phyloP scores from a whole-genome alignment of 1,140 invertebrate species.

The Zaprionus tsacasi region DNA sequence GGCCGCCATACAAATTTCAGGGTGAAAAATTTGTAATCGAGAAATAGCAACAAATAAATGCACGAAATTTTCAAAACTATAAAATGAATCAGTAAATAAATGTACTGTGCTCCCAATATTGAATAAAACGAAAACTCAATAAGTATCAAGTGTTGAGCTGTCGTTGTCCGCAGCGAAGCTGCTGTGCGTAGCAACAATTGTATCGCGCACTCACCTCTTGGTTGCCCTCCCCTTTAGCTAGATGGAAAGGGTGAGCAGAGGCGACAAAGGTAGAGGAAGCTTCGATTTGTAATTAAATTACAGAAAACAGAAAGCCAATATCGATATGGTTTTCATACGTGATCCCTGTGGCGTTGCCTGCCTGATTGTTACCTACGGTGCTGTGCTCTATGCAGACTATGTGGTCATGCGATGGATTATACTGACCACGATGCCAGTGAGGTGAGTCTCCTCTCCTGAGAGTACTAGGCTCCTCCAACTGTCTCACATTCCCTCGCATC shows the following conservation, averaged over 20 bases:
- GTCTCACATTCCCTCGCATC: not conserved
- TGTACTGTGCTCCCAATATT: not conserved
- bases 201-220: constrained; percentile 23
- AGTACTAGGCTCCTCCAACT: not conserved
- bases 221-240: constrained; percentile 2
- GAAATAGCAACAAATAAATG: constrained; percentile 69
- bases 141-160: constrained; percentile 32
- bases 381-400: constrained; percentile 96
- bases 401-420: constrained; percentile 94
- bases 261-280: constrained; percentile 44
- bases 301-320: constrained; percentile 14
- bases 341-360: constrained; percentile 96
- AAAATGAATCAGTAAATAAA: constrained; percentile 48
- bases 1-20: constrained; percentile 18
- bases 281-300: constrained; percentile 78
- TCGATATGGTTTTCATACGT: constrained; percentile 86
- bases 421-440: constrained; percentile 91
- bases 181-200: constrained; percentile 62
- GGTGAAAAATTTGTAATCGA: constrained; percentile 55
- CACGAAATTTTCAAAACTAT: constrained; percentile 52
- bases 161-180: constrained; percentile 43
- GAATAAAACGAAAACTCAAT: constrained; percentile 3
- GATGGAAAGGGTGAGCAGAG: constrained; percentile 29
- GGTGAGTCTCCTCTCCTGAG: constrained; percentile 85
- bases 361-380: constrained; percentile 92